Percentiles rank a stretch among this genome's conserved stretches.
Conservation (phyloP, 2,113 vertebrate species). For the Columba livia region DNA sequence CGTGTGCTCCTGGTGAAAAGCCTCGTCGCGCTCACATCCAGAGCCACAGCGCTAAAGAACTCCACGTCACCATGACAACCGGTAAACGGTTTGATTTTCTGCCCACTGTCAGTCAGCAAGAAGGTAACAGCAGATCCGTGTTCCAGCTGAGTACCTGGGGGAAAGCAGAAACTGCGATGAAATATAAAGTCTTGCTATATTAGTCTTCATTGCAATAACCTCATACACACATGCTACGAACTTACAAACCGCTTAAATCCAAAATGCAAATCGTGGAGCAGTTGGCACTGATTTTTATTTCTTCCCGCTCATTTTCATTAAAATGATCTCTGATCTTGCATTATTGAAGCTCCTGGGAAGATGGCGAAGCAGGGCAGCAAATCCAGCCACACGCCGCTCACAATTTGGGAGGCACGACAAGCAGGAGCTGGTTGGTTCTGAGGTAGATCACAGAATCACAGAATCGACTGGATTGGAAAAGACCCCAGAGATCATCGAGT, state of each 20-base stretch:
- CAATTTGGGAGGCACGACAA: neutral
- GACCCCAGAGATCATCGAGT: too few species aligned
- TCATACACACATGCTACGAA: neutral
- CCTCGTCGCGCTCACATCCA: constrained; percentile 72
- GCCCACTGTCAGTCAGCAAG: constrained; percentile 85
- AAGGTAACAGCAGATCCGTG: constrained; percentile 78
- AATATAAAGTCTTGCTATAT: neutral
- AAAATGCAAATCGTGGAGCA: neutral
- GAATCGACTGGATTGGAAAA: too few species aligned
- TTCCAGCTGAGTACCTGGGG: constrained; percentile 82
- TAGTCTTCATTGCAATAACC: constrained; percentile 24
- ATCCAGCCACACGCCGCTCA: neutral
- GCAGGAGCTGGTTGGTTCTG: neutral
- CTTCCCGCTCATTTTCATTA: neutral
- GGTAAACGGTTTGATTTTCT: constrained; percentile 83
- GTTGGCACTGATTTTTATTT: neutral
- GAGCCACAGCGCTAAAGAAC: constrained; percentile 77
- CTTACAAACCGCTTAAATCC: neutral
- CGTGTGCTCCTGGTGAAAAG: constrained; percentile 80
- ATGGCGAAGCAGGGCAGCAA: neutral
- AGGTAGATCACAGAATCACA: neutral
- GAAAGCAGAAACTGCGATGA: constrained; percentile 3
- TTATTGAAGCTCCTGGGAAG: neutral
- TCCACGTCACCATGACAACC: constrained; percentile 83
- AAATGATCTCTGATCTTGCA: neutral